Evolutionary conservation across 2,888 invertebrate genomes (phyloP), one percentile per base, ranked within the genome.

Genomic region (Dione vanillae): DNA sequence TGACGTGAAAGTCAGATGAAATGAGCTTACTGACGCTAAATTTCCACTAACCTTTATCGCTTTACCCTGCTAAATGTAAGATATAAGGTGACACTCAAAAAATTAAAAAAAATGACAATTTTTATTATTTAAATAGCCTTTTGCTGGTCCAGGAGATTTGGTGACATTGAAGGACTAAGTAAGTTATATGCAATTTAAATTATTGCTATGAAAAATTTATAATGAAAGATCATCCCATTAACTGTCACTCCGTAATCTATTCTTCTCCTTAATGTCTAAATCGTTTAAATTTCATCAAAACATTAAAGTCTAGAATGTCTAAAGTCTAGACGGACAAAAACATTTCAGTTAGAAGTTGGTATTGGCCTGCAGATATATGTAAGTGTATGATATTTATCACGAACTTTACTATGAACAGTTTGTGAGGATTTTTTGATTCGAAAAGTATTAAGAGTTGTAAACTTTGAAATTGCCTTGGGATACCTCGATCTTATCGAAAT

Each of bases 241-340:
- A n/a, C 35, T 54, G 35, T 27, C 54, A 54, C n/a, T n/a, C 27
- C 27, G 16, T 16, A 54, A 54, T 54, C 54, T 54, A 54, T 37
- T 49, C 27, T 27, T 27, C 6, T 35, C 20, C 20, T n/a, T 27
- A n/a, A 27, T 59, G 27, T 59, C 37, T 37, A 37, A 49, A 49
- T 64, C 37, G 51, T 20, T 64, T 40, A 69, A 61, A 64, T 64
- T 45, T 69, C 19, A 69, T 69, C 27, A 54, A 64, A 64, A 64
- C 62, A 40, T 64, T 69, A 69, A 64, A 62, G 54, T 37, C 45
- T 56, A 64, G 43, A 37, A 37, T 27, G 52, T 54, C 51, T 67
- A 59, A 19, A 49, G 67, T 67, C 68, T 69, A 69, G 69, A 69
- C 62, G 52, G 54, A 54, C 69, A 69, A 69, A 69, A 69, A 69